phyloP scores from a whole-genome alignment of 2,888 invertebrate species.

The Nymphalis c-album region DNA sequence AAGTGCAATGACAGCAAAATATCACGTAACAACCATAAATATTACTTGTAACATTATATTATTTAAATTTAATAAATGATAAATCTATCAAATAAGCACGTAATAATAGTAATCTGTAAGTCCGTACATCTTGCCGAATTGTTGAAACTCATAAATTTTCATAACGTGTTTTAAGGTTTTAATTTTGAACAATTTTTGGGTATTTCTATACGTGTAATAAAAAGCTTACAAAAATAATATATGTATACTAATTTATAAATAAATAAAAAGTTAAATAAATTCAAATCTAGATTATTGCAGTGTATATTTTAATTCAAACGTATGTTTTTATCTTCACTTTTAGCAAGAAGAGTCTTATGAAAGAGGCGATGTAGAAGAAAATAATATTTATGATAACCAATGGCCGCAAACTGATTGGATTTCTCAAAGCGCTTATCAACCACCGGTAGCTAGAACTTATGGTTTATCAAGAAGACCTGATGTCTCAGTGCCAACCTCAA shows the following conservation, averaged over 20 bases:
- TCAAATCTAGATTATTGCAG: too few relatives aligned
- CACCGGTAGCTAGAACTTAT: slow-evolving; percentile 47
- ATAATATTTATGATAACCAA: slow-evolving; percentile 43
- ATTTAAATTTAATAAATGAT: slow-evolving; percentile 8
- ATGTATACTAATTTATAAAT: too few relatives aligned
- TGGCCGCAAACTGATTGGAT: slow-evolving; percentile 42
- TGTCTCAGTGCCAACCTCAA: slow-evolving; percentile 39
- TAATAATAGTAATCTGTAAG: too few relatives aligned
- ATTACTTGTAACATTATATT: slow-evolving; percentile 11
- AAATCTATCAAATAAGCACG: background rate
- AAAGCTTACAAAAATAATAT: too few relatives aligned
- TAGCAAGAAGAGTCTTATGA: slow-evolving; percentile 52
- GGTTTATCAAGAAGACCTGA: slow-evolving; percentile 47
- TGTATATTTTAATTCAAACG: too few relatives aligned
- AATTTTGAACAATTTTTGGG: too few relatives aligned
- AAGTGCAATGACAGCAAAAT: slow-evolving; percentile 38
- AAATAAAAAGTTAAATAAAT: too few relatives aligned
- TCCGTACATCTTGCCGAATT: too few relatives aligned
- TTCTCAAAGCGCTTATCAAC: slow-evolving; percentile 38
- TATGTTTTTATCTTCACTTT: slow-evolving; percentile 31
- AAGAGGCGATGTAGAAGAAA: slow-evolving; percentile 45
- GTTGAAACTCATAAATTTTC: too few relatives aligned
- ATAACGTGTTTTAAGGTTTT: too few relatives aligned
- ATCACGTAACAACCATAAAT: slow-evolving; percentile 37
- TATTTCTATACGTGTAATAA: too few relatives aligned